Evolutionary conservation across 2,888 invertebrate genomes (phyloP).

Genomic region (Drosophila atripex): DNA sequence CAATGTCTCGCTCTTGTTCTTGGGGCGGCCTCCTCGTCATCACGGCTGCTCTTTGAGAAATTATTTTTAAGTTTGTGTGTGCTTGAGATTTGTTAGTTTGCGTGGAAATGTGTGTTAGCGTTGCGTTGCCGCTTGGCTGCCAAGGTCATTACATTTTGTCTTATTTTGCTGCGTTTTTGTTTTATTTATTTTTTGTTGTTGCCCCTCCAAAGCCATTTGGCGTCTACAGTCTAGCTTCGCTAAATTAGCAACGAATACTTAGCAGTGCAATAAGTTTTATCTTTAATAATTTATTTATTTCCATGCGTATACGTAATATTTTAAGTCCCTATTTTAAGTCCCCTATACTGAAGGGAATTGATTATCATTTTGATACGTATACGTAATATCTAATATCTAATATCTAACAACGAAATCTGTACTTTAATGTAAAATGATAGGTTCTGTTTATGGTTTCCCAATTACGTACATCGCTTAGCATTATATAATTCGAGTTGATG

Average conservation of each 20-base stretch:
- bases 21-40: slow-evolving; percentile 10
- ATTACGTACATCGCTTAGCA: slow-evolving; percentile 37
- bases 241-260: not conserved
- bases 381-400: not conserved
- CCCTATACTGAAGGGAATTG: too few relatives aligned
- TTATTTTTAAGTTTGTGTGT: slow-evolving; percentile 73
- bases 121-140: slow-evolving; percentile 44
- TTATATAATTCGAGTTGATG: slow-evolving; percentile 71
- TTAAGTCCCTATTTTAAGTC: not conserved
- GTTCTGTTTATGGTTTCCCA: not conserved
- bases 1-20: slow-evolving; percentile 64
- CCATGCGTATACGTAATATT: not conserved
- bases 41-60: slow-evolving; percentile 62
- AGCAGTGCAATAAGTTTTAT: not conserved
- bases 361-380: not conserved
- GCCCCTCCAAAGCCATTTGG: not conserved
- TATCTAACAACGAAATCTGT: not conserved
- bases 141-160: slow-evolving; percentile 76
- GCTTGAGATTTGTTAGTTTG: slow-evolving; percentile 31
- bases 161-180: slow-evolving; percentile 58
- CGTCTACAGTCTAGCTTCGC: slow-evolving; percentile 15
- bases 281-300: not conserved
- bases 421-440: not conserved
- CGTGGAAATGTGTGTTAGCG: slow-evolving; percentile 40
- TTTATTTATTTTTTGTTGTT: slow-evolving; percentile 13